phyloP scores from a whole-genome alignment of 2,113 vertebrate genomes.

The Pachyramphus minor region DNA sequence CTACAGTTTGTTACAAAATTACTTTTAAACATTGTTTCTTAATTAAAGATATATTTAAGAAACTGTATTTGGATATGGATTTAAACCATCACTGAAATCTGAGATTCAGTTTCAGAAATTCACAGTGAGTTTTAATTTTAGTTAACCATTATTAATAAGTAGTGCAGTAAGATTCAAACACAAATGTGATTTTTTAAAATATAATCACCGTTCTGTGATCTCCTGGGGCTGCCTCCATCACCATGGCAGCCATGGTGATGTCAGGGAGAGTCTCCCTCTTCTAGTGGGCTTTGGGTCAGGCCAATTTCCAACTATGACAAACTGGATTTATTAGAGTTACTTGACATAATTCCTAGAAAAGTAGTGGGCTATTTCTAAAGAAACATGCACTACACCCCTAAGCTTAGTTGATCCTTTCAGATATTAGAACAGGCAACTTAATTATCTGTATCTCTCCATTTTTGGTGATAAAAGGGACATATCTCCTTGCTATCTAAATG shows the following conservation, averaged over 20 bases:
- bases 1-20: neutral
- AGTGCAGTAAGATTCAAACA: neutral
- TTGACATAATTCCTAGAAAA: neutral
- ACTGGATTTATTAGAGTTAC: neutral
- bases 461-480: neutral
- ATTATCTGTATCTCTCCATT: neutral
- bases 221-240: neutral
- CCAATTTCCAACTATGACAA: neutral
- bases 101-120: no score
- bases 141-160: neutral
- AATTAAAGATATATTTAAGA: neutral
- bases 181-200: neutral
- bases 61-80: neutral
- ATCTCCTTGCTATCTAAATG: neutral
- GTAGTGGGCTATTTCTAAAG: neutral
- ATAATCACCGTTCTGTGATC: neutral
- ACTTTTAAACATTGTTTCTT: neutral
- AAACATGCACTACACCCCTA: neutral
- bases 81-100: neutral
- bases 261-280: rapidly evolving
- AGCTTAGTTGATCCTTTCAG: neutral
- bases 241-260: neutral
- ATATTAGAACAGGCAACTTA: neutral
- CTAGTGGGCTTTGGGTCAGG: neutral
- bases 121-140: neutral